A percentile compares a stretch with the other conserved stretches of the same genome.
Conservation (phyloP, 2,797 vertebrate genomes). For the Mus minutoides region DNA sequence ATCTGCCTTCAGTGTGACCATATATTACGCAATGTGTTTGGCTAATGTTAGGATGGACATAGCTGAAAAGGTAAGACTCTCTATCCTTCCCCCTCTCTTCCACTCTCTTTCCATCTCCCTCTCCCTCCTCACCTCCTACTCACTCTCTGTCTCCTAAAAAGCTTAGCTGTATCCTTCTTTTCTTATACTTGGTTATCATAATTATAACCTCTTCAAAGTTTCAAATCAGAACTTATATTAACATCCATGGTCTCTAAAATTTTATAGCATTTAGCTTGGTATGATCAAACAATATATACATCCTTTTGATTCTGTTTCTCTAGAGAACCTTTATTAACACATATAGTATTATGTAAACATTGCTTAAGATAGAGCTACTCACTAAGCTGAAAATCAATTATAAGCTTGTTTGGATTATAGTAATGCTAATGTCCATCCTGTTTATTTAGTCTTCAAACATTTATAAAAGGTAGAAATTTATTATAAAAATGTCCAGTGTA, state of each 20-base stretch:
- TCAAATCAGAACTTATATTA: neutral
- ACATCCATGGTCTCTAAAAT: neutral
- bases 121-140: neutral
- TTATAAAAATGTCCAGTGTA: slow-evolving; percentile 71
- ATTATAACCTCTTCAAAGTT: neutral
- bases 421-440: neutral
- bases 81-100: neutral
- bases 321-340: neutral
- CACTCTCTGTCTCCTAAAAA: neutral
- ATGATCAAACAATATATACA: neutral
- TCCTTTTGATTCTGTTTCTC: neutral
- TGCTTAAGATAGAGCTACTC: slow-evolving; percentile 50
- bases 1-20: neutral
- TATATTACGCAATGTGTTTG: neutral
- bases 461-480: slow-evolving; percentile 67
- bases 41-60: too few relatives aligned
- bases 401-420: slow-evolving; percentile 19
- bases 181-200: neutral
- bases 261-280: neutral
- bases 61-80: neutral
- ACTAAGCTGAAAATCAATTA: neutral
- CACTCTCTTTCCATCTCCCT: neutral
- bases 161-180: neutral
- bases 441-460: slow-evolving; percentile 61
- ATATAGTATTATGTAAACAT: neutral